Base-by-base conservation (phyloP, 30 jellyfish, hydroid and myxozoan species). In the Catostylus mosaicus region DNA sequence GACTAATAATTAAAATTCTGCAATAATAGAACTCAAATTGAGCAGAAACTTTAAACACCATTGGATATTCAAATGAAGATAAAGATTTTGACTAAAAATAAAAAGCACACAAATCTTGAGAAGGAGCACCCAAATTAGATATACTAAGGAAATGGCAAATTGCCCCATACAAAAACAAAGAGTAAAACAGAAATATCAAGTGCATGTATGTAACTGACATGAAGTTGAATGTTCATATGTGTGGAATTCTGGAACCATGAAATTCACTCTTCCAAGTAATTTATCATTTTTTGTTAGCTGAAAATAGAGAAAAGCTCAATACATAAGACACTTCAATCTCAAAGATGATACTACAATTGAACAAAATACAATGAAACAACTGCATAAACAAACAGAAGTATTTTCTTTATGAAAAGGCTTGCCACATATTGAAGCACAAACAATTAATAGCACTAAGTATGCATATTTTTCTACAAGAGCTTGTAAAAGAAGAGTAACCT, bases 141-240 rank as follows among this genome's bases (percentile, higher is more conserved):
- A 40, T 40, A 40, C 54, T 40, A 40, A 40, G 7, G 54, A 40
- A 14, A 40, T 5, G 54, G 54, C 7, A 7, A 40, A 5, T 40
- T 40, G 54, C 14, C 54, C 54, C 54, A 40, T 40, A 40, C 54
- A 40, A 40, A 40, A 14, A 40, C 54, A 40, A 72, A 37, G 8
- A 20, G 7, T 29, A 14, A 67, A 34, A n/a, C 32, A 12, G 14
- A 19, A 29, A 67, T 3, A 67, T 30, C 60, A 29, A 29, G 32
- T 14, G 38, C 47, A n/a, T 34, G 60, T 20, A 30, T 38, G 31
- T 73, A 73, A 73, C 66, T 76, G 87, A 57, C 87, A 76, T 12
- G 87, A 22, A 26, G 87, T 56, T 3, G 87, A 76, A 76, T 76
- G 87, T 24, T 75, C 87, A 75, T 19, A 75, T 75, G 87, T 75